Evolutionary conservation across 30 jellyfish, hydroid and myxozoan species (phyloP), one percentile per base, ranked within the genome.

Genomic region (Chrysaora quinquecirrha): DNA sequence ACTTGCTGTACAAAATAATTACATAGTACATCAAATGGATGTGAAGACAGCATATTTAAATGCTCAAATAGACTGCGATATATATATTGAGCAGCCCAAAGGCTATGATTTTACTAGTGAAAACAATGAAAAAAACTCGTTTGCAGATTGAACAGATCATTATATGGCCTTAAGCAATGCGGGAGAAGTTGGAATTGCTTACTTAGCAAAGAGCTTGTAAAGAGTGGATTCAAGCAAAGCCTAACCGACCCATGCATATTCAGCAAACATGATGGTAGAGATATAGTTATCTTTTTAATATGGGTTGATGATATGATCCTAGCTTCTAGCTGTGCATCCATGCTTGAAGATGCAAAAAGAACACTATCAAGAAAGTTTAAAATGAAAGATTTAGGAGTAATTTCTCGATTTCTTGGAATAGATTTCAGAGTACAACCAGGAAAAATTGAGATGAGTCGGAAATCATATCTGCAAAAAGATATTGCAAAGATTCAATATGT

Each of bases 111-210:
- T n/a, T n/a, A n/a, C n/a, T n/a, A n/a, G n/a, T n/a, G n/a, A n/a
- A n/a, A n/a, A n/a, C n/a, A n/a, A n/a, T n/a, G n/a, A n/a, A n/a
- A n/a, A n/a, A n/a, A n/a, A n/a, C n/a, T 75, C 29, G 54, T 78
- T 6, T 49, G 87, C 23, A 87, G 80, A 34, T 70, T 87, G 71
- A 80, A 87, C 20, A 78, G 71, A 34, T 87, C 96, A 3, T 47
- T 79, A 1, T 79, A 87, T 78, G 89, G 96, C 10, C 85, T 87
- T 28, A 80, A 80, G 54, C 96, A 87, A 34, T 67, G 95, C 61
- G 96, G 96, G 4, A 35, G 95, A 3, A 87, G 80, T 46, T 87
- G 95, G 90, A 74, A 87, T 3, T 0, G 34, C 0, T 0, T 46
- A 19, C 73, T 80, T 14, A 66, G 64, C n/a, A 20, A 87, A 1